Conservation (phyloP, 1,140 invertebrate genomes). For the Ditylenchus dipsaci region DNA sequence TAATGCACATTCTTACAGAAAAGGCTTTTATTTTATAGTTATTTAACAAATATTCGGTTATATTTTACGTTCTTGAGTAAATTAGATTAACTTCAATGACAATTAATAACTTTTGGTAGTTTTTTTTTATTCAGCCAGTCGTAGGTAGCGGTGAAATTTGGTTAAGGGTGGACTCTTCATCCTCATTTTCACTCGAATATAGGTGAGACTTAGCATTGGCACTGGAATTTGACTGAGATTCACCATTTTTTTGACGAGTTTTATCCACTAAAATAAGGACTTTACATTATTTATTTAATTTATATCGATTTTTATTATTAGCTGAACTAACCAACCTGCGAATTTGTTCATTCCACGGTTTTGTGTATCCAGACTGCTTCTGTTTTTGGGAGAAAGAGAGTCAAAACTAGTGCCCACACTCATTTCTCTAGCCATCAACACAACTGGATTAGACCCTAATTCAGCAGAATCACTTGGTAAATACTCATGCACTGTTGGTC, state of each 20-base stretch:
- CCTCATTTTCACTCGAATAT: neutral
- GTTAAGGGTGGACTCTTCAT: slow-evolving; percentile 16
- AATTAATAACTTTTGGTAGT: too few relatives aligned
- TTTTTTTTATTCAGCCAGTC: slow-evolving; percentile 1
- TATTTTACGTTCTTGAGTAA: too few relatives aligned
- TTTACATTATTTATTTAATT: too few relatives aligned
- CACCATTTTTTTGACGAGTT: too few relatives aligned
- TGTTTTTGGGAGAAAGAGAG: neutral
- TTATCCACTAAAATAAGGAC: too few relatives aligned
- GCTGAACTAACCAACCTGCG: too few relatives aligned
- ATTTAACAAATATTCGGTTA: too few relatives aligned
- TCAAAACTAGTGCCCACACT: neutral
- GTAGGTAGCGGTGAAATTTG: slow-evolving; percentile 14
- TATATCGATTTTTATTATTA: too few relatives aligned
- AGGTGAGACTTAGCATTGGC: neutral
- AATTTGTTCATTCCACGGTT: too few relatives aligned
- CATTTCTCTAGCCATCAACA: neutral
- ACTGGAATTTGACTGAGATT: neutral
- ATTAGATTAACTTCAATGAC: too few relatives aligned
- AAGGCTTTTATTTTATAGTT: too few relatives aligned
- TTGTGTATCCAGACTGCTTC: neutral
- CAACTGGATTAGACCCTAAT: neutral
- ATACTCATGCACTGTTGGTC: neutral
- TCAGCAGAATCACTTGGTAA: neutral
- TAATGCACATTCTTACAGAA: too few relatives aligned